Conservation (phyloP, 2,797 vertebrate species). For the Pseudotriccus pelzelni region DNA sequence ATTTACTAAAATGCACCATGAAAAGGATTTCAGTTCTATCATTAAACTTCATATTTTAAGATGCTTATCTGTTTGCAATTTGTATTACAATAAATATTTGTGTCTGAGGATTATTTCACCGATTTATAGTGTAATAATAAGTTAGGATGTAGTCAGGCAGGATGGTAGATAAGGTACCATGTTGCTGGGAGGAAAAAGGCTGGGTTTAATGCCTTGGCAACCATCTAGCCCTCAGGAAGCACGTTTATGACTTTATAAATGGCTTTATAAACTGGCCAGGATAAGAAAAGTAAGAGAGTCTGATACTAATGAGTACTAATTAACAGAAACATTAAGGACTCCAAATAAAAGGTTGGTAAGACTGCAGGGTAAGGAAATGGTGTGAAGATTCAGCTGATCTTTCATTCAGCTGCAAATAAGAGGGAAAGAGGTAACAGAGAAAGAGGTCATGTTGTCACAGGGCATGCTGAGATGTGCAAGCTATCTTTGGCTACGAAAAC, state of each 20-base stretch:
- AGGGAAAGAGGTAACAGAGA: not conserved
- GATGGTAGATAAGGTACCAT: not conserved
- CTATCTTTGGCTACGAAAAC: not conserved
- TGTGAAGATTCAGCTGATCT: not conserved
- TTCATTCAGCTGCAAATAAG: not conserved
- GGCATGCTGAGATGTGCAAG: not conserved
- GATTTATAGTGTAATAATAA: not conserved
- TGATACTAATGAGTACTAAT: not conserved
- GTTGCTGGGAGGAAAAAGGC: not conserved
- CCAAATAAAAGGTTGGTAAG: not conserved
- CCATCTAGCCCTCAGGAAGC: not conserved
- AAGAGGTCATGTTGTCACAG: not conserved
- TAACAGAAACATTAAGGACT: not conserved
- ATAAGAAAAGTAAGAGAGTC: not conserved
- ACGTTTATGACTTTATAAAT: not conserved
- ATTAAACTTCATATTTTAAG: not conserved
- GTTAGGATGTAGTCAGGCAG: not conserved
- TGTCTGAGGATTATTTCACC: not conserved
- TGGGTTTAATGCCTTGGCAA: not conserved
- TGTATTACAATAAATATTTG: not conserved
- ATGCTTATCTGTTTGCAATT: not conserved
- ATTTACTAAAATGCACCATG: not conserved
- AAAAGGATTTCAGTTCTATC: not conserved
- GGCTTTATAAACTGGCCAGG: not conserved
- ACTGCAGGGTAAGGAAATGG: not conserved